These are phyloP conservation scores for Troides helena DNA, from an alignment of 2,888 invertebrate species.

Conservation along the genomic window DNA sequence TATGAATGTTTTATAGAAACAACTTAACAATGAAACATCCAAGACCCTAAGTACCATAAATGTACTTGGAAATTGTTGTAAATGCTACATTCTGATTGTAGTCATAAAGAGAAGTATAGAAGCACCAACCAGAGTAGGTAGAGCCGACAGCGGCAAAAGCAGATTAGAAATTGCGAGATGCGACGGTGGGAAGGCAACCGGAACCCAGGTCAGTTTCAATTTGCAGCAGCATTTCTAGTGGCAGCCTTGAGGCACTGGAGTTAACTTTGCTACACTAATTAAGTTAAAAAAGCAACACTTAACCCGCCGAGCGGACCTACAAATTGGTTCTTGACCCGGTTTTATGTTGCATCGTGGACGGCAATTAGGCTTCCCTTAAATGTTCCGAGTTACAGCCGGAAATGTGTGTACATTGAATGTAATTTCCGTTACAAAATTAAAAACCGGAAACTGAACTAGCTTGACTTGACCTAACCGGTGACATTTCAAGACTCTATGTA, in stretches of 20 bases:
- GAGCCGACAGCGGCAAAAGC: conserved; percentile 11
- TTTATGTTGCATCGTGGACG: conserved; percentile 5
- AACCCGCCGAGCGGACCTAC: conserved; percentile 25
- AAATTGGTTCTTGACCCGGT: conserved; percentile 24
- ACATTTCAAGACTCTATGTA: background rate
- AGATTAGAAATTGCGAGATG: conserved; percentile 6
- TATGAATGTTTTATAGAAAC: too few species aligned
- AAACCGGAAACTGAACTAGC: background rate
- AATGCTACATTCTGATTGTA: background rate
- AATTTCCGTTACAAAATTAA: background rate
- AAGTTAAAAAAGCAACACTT: conserved; percentile 66
- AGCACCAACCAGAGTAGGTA: conserved; percentile 22
- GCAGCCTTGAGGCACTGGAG: conserved; percentile 43
- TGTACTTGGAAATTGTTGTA: background rate
- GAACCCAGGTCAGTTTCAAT: conserved; percentile 30
- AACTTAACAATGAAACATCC: too few species aligned
- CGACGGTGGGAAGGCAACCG: background rate
- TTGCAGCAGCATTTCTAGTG: conserved; percentile 41
- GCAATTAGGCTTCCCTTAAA: conserved; percentile 17
- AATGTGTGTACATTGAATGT: background rate
- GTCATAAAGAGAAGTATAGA: conserved; percentile 28
- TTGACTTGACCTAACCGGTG: background rate
- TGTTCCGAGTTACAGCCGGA: background rate
- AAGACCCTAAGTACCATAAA: background rate
- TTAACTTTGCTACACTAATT: conserved; percentile 66